Base-by-base conservation (phyloP, 2,888 invertebrate species). In the Catocala fraxini region DNA sequence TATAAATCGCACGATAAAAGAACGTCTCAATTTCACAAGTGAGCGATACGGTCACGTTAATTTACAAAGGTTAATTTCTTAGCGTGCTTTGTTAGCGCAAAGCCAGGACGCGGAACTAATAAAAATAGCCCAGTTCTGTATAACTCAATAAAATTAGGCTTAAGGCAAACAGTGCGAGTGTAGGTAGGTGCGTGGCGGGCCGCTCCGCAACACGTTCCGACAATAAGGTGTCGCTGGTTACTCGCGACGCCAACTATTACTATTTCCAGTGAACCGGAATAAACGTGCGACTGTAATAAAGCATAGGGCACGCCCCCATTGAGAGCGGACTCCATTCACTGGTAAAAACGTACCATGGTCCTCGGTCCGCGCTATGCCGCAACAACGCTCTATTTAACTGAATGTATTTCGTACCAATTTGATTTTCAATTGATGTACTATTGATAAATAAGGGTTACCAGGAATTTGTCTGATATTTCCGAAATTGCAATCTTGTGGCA, bases 211-310 rank as follows among this genome's bases (percentile, higher is more conserved):
- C 88, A 87, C 87, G 88, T 85, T 80, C 84, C 41, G 69, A 76
- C 84, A 77, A 82, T 87, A 86, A 84, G 80, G 81, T 77, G 78
- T 75, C 77, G 84, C 69, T 72, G 72, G 73, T 73, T 60, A 75
- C 66, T 78, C 68, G 66, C 70, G 69, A 70, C 65, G 70, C 78
- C 62, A 73, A 81, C 75, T 83, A 81, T 87, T 88, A 83, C 86
- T 80, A 79, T 80, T 90, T 88, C 88, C 88, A 89, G 73, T 89
- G 89, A 89, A 89, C 88, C 84, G 87, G 86, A 88, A 86, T 88
- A 84, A 88, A 86, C 86, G 81, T 73, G 82, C 71, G 73, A 80
- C 77, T 77, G 77, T 74, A 81, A 79, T 80, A 81, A 79, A 78
- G 69, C 74, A 62, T 70, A 65, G 71, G 73, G 79, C 70, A 76